phyloP scores from a whole-genome alignment of 2,113 vertebrate genomes.

The Platysteira castanea region DNA sequence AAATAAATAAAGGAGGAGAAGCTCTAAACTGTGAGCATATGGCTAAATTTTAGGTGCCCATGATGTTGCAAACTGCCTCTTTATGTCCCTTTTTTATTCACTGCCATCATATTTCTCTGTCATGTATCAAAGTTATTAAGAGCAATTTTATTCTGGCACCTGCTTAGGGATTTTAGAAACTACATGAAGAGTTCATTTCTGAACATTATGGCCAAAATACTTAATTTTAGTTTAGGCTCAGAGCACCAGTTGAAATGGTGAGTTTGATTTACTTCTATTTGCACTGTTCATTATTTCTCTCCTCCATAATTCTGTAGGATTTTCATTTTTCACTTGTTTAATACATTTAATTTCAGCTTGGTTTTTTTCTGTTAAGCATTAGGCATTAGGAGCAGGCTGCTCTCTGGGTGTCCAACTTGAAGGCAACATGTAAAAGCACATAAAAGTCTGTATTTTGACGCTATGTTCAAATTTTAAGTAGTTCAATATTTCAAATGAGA shows the following conservation, averaged over 20 bases:
- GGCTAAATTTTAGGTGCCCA: neutral
- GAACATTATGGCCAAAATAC: neutral
- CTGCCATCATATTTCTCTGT: neutral
- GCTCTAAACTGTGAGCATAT: neutral
- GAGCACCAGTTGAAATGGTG: accelerated
- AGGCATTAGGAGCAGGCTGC: neutral
- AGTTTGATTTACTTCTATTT: neutral
- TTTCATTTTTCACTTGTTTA: neutral
- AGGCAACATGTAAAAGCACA: neutral
- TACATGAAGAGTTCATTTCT: neutral
- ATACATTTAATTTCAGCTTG: neutral
- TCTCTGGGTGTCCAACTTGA: neutral
- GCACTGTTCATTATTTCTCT: neutral
- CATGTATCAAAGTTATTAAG: neutral
- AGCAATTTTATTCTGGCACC: neutral
- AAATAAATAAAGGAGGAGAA: neutral
- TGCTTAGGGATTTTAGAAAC: neutral
- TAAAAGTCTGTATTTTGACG: neutral
- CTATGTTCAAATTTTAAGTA: neutral
- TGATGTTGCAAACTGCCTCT: neutral
- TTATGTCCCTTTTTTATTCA: neutral
- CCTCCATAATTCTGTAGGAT: neutral
- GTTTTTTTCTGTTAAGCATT: neutral
- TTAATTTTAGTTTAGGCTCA: neutral
- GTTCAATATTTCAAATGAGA: neutral